phyloP scores from a whole-genome alignment of 2,888 invertebrate species.

The Mylabris sibirica region DNA sequence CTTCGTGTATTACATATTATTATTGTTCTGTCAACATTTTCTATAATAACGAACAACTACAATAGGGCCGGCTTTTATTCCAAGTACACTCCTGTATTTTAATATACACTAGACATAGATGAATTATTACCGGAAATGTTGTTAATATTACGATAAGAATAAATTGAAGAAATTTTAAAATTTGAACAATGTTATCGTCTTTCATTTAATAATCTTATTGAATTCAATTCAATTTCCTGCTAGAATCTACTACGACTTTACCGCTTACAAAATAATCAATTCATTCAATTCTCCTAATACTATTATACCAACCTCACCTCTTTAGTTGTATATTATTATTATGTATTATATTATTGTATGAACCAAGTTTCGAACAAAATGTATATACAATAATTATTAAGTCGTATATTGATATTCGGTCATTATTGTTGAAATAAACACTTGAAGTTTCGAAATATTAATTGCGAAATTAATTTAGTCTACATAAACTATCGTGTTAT shows the following conservation, averaged over 20 bases:
- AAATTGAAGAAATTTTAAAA: background rate
- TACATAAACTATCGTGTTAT: background rate
- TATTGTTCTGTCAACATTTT: background rate
- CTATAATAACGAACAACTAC: background rate
- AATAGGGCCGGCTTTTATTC: too few relatives aligned
- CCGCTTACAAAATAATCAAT: background rate
- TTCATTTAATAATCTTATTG: background rate
- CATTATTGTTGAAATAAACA: background rate
- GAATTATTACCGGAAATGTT: background rate
- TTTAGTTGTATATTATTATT: too few relatives aligned
- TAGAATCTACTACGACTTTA: too few relatives aligned
- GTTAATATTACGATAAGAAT: background rate
- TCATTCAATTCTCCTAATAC: slow-evolving; percentile 1
- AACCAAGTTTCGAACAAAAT: too few relatives aligned
- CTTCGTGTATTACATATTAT: background rate
- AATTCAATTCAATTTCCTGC: slow-evolving; percentile 6
- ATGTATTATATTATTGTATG: too few relatives aligned
- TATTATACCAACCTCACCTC: background rate
- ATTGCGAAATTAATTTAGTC: background rate
- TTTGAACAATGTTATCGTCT: background rate
- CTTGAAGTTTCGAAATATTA: background rate
- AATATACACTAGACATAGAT: background rate
- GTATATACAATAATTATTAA: too few relatives aligned
- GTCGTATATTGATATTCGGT: too few relatives aligned
- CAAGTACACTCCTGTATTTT: too few relatives aligned